Base-by-base conservation (phyloP, 2,888 invertebrate genomes). In the Nomada goodeniana region DNA sequence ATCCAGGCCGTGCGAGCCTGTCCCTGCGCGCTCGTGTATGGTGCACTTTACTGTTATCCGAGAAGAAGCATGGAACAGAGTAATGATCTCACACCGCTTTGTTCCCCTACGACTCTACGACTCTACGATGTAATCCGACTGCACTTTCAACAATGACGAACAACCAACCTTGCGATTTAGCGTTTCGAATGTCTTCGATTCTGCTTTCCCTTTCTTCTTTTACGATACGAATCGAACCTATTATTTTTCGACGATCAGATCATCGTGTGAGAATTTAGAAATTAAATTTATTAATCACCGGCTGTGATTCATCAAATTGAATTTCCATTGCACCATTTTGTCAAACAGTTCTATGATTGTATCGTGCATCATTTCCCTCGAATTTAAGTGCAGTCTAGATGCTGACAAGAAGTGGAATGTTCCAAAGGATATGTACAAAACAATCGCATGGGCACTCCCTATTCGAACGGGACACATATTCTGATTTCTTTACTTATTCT, bases 61-160 rank as follows among this genome's bases (percentile, higher is more conserved):
- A 69, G 57, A 50, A 77, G 68, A 68, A 68, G 44, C 55, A 77
- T 26, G 63, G 57, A 61, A 57, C 78, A 18, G 50, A 50, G 50
- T 79, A 77, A 86, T 71, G 83, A 85, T 79, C 75, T 79, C 70
- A n/a, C 69, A 79, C 69, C 47, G 74, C 75, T 72, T 85, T 82
- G 75, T 82, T 63, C 69, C 52, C 18, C 47, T 23, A 47, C 26
- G 53, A 53, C 36, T 36, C 36, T 7, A 36, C 36, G 36, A 36
- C 36, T 36, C 36, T 23, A 47, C 26, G 53, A 53, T 42, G 57
- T 69, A 53, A 65, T 52, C 15, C 61, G 42, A 18, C 44, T 44
- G 42, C 42, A 57, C 50, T 50, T 79, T 69, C 18, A 69, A 57
- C 47, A 57, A 57, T 47, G 61, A 60, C 52, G 29, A 36, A 63